Evolutionary conservation across 2,113 vertebrate species (phyloP), one percentile per base, ranked within the genome.

Genomic region (Abramis brama): DNA sequence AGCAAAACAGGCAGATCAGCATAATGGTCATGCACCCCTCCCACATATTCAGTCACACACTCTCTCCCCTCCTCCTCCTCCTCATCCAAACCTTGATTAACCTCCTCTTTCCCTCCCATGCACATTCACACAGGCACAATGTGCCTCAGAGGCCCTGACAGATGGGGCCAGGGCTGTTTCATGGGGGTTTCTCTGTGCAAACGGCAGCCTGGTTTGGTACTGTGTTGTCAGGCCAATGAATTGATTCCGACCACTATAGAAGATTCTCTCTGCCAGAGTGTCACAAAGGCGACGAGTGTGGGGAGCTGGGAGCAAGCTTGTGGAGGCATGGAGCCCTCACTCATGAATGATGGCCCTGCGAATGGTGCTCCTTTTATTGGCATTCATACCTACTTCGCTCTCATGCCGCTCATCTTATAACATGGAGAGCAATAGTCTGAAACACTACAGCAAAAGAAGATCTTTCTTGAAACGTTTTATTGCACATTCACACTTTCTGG

Each of bases 261-360:
- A 93, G 92, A 92, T 94, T 93, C 93, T 92, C 94, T 94, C 93
- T 93, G 93, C 93, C 94, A 91, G 91, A 70, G 90, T 92, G 92
- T 94, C 94, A 96, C 95, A 96, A 95, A 94, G 93, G 94, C 94
- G 95, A 95, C 92, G 93, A 94, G 94, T 94, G 93, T 93, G 92
- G 93, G 88, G 92, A 94, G 93, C 94, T 94, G 95, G 93, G 95
- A 96, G 94, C 93, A 94, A 96, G 94, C 94, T 94, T 94, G 93
- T 94, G 93, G 91, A 93, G 94, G 93, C 95, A 91, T 93, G 94
- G 94, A 93, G 93, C 91, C 75, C 92, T 93, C 92, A 88, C 92
- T 92, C 93, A 93, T 94, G 93, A 94, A 94, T 94, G 94, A 95
- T 94, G 93, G 92, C 92, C 92, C 91, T 91, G 92, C 93, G 94